phyloP scores from a whole-genome alignment of 2,888 invertebrate species.

The Hirtodrosophila cameraria region DNA sequence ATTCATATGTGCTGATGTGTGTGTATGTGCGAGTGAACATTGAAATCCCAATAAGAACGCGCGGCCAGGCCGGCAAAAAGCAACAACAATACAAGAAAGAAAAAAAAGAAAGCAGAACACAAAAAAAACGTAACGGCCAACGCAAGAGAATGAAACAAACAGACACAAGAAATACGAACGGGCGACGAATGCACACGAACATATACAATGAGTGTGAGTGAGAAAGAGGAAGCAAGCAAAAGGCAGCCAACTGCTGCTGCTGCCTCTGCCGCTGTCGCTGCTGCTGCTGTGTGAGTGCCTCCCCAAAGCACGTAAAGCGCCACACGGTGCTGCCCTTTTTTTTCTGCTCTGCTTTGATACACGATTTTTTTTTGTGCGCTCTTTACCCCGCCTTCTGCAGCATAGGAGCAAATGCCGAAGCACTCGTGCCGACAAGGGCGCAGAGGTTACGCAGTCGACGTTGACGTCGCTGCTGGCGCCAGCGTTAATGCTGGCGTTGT shows the following conservation, averaged over 20 bases:
- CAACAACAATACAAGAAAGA: conserved; percentile 9
- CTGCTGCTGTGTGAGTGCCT: conserved; percentile 9
- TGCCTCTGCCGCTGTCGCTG: conserved; percentile 9
- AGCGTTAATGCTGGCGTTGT: conserved; percentile 8
- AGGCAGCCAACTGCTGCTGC: conserved; percentile 31
- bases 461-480: conserved; percentile 22
- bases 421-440: conserved; percentile 30
- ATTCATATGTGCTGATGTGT: conserved; percentile 21
- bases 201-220: conserved; percentile 8
- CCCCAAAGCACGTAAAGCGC: conserved; percentile 6
- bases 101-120: conserved; percentile 14
- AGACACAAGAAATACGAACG: conserved; percentile 29
- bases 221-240: conserved; percentile 4
- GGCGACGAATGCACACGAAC: conserved; percentile 39
- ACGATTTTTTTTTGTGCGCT: conserved; percentile 1
- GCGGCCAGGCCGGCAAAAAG: conserved; percentile 29
- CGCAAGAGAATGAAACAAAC: conserved; percentile 29
- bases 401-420: conserved; percentile 33
- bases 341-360: neutral
- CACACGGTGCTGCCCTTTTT: conserved; percentile 7
- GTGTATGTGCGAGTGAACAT: conserved; percentile 20
- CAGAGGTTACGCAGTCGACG: conserved; percentile 45
- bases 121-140: conserved; percentile 4
- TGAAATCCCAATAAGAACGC: conserved; percentile 71
- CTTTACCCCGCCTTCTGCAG: conserved; percentile 27